Conservation (phyloP, 2,888 invertebrate genomes). For the Hoplodrina blanda region DNA sequence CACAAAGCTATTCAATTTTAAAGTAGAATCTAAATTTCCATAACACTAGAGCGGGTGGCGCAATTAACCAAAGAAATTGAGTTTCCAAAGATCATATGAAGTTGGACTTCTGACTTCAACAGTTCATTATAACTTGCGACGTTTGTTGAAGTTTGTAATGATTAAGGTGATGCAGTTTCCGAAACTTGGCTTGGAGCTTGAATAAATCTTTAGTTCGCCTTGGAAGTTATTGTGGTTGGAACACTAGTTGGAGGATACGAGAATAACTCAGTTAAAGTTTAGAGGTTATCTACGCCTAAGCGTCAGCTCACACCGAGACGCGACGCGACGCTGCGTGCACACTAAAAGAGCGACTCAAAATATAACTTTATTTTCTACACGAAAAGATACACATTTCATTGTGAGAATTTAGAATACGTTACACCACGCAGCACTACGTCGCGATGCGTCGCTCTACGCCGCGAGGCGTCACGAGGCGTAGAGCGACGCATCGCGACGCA, state of each 20-base stretch:
- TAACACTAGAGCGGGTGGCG: conserved; percentile 28
- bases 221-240: conserved; percentile 12
- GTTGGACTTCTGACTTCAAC: conserved; percentile 41
- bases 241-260: conserved; percentile 3
- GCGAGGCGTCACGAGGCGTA: too few species aligned
- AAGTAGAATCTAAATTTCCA: conserved; percentile 18
- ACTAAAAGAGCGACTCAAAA: too few species aligned
- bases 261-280: conserved; percentile 8
- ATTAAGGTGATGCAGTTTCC: conserved; percentile 40
- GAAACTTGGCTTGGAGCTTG: conserved; percentile 31
- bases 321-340: too few species aligned
- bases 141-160: conserved; percentile 37
- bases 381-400: too few species aligned
- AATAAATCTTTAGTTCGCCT: conserved; percentile 39
- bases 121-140: conserved; percentile 66
- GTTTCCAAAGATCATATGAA: conserved; percentile 53
- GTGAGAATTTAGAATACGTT: too few species aligned
- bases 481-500: too few species aligned
- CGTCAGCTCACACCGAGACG: too few species aligned
- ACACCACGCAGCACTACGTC: too few species aligned
- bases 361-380: too few species aligned
- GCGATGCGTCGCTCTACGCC: too few species aligned
- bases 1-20: conserved; percentile 6
- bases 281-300: neutral
- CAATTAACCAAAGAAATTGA: conserved; percentile 60